phyloP scores from a whole-genome alignment of 1,140 invertebrate species.

The Gonioctena quinquepunctata region DNA sequence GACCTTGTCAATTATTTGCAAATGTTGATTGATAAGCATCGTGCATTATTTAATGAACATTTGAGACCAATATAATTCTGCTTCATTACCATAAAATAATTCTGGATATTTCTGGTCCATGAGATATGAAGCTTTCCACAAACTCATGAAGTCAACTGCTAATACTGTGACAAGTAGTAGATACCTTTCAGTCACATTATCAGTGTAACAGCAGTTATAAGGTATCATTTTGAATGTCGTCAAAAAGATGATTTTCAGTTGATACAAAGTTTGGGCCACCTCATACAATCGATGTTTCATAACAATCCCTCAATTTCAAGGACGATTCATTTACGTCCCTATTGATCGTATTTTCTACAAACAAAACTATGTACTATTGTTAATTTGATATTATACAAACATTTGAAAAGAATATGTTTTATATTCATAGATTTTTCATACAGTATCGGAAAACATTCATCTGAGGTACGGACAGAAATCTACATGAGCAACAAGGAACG shows the following conservation, averaged over 20 bases:
- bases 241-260: slow-evolving; percentile 11
- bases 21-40: slow-evolving; percentile 17
- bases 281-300: background rate
- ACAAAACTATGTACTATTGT: background rate
- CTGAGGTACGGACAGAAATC: no score
- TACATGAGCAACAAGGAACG: no score
- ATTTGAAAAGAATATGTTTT: no score
- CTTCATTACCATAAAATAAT: slow-evolving; percentile 41
- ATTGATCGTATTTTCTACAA: slow-evolving; percentile 12
- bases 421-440: no score
- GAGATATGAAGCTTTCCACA: slow-evolving; percentile 20
- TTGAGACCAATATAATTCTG: slow-evolving; percentile 42
- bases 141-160: slow-evolving; percentile 14
- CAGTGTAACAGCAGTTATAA: slow-evolving; percentile 17
- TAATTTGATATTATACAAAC: no score
- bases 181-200: slow-evolving; percentile 18
- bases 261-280: background rate
- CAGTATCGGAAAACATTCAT: no score
- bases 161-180: slow-evolving; percentile 18
- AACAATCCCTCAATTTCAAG: slow-evolving; percentile 10
- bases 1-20: slow-evolving; percentile 18
- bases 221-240: slow-evolving; percentile 8
- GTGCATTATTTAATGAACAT: slow-evolving; percentile 25
- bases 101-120: slow-evolving; percentile 15
- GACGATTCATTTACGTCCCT: slow-evolving; percentile 2